phyloP scores from a whole-genome alignment of 2,888 invertebrate species.

The Rotaria magnacalcarata region DNA sequence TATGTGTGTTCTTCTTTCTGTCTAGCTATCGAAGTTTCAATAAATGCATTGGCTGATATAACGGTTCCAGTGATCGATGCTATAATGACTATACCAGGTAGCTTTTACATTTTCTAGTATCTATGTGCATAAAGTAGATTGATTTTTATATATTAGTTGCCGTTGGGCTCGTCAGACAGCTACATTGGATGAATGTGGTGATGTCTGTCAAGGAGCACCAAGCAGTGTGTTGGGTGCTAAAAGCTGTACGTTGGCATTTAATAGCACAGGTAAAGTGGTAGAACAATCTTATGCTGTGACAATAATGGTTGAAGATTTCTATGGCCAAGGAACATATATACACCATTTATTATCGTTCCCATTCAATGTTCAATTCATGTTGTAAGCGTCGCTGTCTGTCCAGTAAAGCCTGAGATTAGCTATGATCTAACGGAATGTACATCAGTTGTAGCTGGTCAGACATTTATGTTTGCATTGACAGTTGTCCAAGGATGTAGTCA shows the following conservation, averaged over 20 bases:
- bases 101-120: not conserved
- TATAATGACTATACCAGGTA: not conserved
- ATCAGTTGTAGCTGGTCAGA: not conserved
- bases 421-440: not conserved
- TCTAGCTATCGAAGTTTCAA: not conserved
- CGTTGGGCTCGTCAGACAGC: not conserved
- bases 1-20: not conserved
- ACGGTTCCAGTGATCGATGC: not conserved
- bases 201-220: not conserved
- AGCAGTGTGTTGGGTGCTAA: not conserved
- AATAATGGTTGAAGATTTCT: slow-evolving; percentile 7
- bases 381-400: not conserved
- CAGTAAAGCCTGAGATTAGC: not conserved
- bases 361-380: not conserved
- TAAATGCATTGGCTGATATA: not conserved
- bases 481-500: not conserved
- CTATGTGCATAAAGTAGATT: not conserved
- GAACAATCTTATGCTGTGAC: not conserved
- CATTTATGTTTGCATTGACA: not conserved
- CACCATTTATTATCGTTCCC: not conserved
- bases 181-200: not conserved
- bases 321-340: not conserved
- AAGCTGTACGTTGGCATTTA: not conserved
- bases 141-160: not conserved
- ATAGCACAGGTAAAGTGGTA: not conserved